Base-by-base conservation (phyloP, 2,888 invertebrate species). In the Byasa hedistus region DNA sequence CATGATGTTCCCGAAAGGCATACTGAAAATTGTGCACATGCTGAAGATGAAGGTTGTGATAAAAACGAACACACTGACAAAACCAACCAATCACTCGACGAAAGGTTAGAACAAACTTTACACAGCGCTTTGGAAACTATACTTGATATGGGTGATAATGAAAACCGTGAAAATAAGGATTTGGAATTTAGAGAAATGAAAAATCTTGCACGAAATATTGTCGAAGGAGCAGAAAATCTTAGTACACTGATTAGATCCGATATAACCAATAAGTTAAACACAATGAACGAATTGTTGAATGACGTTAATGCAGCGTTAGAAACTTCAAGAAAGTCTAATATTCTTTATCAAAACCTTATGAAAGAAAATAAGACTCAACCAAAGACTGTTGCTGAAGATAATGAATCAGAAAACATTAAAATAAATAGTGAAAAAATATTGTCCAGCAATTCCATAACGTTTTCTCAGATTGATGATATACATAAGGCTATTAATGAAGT, bases 241-340 rank as follows among this genome's bases (percentile, higher is more conserved):
- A 84, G 87, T 65, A 86, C 86, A n/a, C 74, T 91, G 1, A 89
- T 92, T 58, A 80, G 82, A 65, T 89, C 87, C 77, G 92, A 92
- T 75, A 91, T 92, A 61, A 89, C 88, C 1, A 91, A 91, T 71
- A 92, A 92, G 76, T 71, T 92, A 1, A 88, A 92, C 39, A 89
- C 85, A 67, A 91, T 92, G 89, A 89, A 91, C 70, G 91, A 90
- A 70, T 76, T 92, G 61, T 73, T 92, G 0, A 86, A 85, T 61
- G 92, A 92, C 71, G 91, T 92, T 1, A 91, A 91, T 71, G 79
- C 80, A 65, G 87, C 91, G 21, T 78, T 92, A 60, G 89, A 90
- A 74, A 89, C 84, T 72, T 92, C 87, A 21, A 84, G 78, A 69
- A 84, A 87, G 71, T 90, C 90, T 24, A 89, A 87, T 70, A 69